These are phyloP conservation scores for Apamea crenata DNA, from an alignment of 2,888 invertebrate genomes.

Conservation along the genomic window DNA sequence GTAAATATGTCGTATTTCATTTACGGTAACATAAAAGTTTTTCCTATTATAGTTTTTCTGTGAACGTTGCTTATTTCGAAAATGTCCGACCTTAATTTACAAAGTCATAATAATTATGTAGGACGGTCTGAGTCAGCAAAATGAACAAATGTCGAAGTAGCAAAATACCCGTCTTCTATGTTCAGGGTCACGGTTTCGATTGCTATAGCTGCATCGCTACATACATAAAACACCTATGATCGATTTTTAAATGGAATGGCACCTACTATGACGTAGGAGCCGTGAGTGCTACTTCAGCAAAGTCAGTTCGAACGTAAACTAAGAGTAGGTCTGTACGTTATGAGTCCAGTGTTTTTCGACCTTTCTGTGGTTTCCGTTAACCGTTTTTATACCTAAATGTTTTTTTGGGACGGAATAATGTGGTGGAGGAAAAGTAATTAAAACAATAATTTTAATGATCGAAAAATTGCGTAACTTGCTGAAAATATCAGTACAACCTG, in stretches of 20 bases:
- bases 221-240: constrained; percentile 54
- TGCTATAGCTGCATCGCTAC: constrained; percentile 49
- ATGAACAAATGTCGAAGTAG: constrained; percentile 14
- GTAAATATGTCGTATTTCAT: background rate
- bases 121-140: constrained; percentile 33
- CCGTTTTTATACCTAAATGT: constrained; percentile 17
- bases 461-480: constrained; percentile 13
- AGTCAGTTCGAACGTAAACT: constrained; percentile 29
- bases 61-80: constrained; percentile 10
- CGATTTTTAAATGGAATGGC: constrained; percentile 60
- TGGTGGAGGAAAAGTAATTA: constrained; percentile 48
- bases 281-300: constrained; percentile 42
- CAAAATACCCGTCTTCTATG: constrained; percentile 31
- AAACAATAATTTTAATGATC: background rate
- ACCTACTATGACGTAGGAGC: constrained; percentile 46
- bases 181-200: constrained; percentile 56
- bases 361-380: constrained; percentile 7
- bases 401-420: constrained; percentile 28
- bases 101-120: constrained; percentile 28
- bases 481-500: constrained; percentile 30
- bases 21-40: background rate
- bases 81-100: constrained; percentile 18
- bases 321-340: constrained; percentile 24
- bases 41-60: background rate
- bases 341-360: constrained; percentile 13